Evolutionary conservation across 35 echinoderm and acorn worm species (phyloP).

Genomic region (Heliocidaris tuberculata): DNA sequence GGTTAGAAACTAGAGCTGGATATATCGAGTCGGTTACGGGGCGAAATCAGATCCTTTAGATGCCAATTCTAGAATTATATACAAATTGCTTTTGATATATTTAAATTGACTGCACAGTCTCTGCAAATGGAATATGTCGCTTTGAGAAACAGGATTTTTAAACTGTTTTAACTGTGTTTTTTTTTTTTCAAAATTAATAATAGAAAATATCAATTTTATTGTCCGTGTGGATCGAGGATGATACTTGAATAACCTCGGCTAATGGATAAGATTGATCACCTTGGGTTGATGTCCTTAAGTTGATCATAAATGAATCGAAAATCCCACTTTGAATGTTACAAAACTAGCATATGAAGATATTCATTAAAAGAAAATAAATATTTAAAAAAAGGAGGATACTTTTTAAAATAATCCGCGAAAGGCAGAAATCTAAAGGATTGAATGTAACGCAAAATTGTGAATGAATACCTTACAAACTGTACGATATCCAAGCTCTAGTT

Average conservation of each 20-base stretch:
- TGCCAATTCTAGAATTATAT: not conserved
- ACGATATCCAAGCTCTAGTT: not conserved
- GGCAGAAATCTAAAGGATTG: not conserved
- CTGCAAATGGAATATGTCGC: no score
- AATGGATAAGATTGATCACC: not conserved
- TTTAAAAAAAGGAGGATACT: not conserved
- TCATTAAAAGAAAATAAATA: not conserved
- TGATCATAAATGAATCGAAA: not conserved
- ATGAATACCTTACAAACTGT: not conserved
- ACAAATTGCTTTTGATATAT: no score
- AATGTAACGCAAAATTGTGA: not conserved
- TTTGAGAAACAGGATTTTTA: no score
- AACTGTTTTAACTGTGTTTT: no score
- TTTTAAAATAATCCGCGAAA: not conserved
- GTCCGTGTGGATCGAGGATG: no score
- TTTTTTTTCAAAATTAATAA: no score
- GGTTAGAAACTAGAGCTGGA: conserved; percentile 70
- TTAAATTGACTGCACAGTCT: no score
- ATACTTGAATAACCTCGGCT: not conserved
- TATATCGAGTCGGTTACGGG: not conserved
- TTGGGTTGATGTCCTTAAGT: not conserved
- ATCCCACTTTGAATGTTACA: not conserved
- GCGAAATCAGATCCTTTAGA: not conserved
- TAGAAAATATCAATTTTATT: no score
- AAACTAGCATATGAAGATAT: not conserved